phyloP scores from a whole-genome alignment of 35 echinoderm and acorn worm species.

The Apostichopus parvimensis region DNA sequence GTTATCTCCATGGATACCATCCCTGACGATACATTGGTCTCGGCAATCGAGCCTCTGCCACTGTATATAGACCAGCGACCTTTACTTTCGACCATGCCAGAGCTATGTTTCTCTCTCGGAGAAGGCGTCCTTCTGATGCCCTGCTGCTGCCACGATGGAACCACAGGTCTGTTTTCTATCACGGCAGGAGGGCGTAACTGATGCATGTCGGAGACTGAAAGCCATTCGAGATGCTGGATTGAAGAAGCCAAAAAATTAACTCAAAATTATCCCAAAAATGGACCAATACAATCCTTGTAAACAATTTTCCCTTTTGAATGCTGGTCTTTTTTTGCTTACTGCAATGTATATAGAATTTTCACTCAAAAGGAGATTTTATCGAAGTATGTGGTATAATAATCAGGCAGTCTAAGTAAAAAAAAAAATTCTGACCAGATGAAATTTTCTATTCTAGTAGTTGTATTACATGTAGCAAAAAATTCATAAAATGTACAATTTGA shows the following conservation, averaged over 20 bases:
- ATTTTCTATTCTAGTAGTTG: no score
- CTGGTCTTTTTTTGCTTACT: no score
- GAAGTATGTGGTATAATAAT: no score
- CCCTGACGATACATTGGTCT: slow-evolving; percentile 60
- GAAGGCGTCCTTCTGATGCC: neutral
- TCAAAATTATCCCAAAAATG: neutral
- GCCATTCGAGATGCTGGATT: slow-evolving; percentile 75
- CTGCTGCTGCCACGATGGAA: neutral
- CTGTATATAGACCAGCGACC: slow-evolving; percentile 82
- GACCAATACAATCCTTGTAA: no score
- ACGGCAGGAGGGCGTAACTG: slow-evolving; percentile 51
- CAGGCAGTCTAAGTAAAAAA: no score
- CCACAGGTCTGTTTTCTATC: neutral
- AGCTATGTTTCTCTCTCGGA: neutral
- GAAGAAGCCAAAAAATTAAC: neutral
- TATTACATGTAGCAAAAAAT: no score
- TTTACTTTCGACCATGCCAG: slow-evolving; percentile 51
- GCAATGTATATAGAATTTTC: no score
- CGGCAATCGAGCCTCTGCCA: slow-evolving; percentile 57
- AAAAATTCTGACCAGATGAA: no score
- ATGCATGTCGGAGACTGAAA: slow-evolving; percentile 75
- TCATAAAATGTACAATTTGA: no score
- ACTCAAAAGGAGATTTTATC: no score
- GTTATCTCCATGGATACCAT: slow-evolving; percentile 46
- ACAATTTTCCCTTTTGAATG: no score